Base-by-base conservation (phyloP, 2,797 vertebrate genomes). In the Varecia variegata region DNA sequence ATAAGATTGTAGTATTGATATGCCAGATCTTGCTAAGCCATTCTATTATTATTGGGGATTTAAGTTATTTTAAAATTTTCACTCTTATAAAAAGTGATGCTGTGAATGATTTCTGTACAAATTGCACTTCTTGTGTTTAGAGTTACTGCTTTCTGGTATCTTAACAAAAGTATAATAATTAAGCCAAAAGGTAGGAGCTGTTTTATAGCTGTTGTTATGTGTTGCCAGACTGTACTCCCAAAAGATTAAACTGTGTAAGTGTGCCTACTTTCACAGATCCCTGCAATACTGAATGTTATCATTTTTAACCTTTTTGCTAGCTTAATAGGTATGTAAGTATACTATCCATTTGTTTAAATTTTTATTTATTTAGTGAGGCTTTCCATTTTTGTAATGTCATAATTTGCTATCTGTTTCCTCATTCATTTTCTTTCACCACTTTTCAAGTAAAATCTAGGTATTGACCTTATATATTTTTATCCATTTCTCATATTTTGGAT, bases 71-170 rank as follows among this genome's bases (percentile, higher is more conserved):
- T 27, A 96, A 88, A 88, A 17, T 71, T 87, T 95, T 81, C 35
- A 88, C 11, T 79, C 43, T 88, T 88, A 79, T 79, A 79, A 95
- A 96, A 92, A 65, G 38, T 67, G 25, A 88, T 95, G 10, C 35
- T 88, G 20, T 84, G 76, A 88, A 73, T 82, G 58, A 30, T 80
- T 95, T 65, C 92, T 65, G 11, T 89, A 74, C 81, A 95, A 73
- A 93, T 85, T 88, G n/a, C 27, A 71, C 90, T 96, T 94, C 54
- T 96, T 87, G 85, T 94, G 18, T 92, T 95, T 85, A 94, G 71
- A 94, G 52, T 83, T 95, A 65, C n/a, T 96, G 71, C 67, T 84
- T 93, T 92, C 62, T 95, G 62, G 32, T 95, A 58, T 81, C 35
- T 94, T 95, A 95, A 60, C 60, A 92, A 93, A 95, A 89, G 40